A percentile compares a stretch with the other conserved stretches of the same genome.
These are phyloP conservation scores for Neuroterus valhalla DNA, from an alignment of 1,140 invertebrate species.

Conservation along the genomic window DNA sequence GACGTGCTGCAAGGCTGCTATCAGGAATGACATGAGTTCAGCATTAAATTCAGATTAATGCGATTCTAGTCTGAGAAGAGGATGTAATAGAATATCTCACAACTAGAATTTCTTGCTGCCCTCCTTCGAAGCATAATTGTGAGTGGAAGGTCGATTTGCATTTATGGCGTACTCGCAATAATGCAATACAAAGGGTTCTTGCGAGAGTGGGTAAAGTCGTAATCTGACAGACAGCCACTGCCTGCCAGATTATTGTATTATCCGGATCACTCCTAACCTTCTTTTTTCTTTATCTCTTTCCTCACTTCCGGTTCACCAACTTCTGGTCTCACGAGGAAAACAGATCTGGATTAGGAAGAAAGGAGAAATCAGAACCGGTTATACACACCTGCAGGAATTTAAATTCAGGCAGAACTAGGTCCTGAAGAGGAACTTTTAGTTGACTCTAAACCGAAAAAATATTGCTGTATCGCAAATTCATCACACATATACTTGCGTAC, in stretches of 20 bases:
- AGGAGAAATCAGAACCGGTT: too few relatives aligned
- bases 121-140: slow-evolving; percentile 3
- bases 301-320: not conserved
- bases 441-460: too few relatives aligned
- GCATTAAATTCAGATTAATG: not conserved
- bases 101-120: not conserved
- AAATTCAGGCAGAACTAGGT: too few relatives aligned
- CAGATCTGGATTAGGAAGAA: too few relatives aligned
- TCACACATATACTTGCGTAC: too few relatives aligned
- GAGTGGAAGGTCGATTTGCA: slow-evolving; percentile 12
- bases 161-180: slow-evolving; percentile 18
- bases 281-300: not conserved
- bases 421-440: too few relatives aligned
- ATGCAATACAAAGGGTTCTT: slow-evolving; percentile 23
- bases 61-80: not conserved
- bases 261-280: slow-evolving; percentile 41
- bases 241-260: slow-evolving; percentile 53
- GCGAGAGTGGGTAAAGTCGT: slow-evolving; percentile 29
- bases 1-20: too few relatives aligned
- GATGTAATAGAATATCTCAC: slow-evolving; percentile 15
- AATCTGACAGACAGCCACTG: slow-evolving; percentile 48
- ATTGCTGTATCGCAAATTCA: too few relatives aligned
- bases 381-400: too few relatives aligned
- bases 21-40: not conserved
- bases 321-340: too few relatives aligned